Conservation (phyloP, 2,888 invertebrate genomes). For the Lissonota sp. region DNA sequence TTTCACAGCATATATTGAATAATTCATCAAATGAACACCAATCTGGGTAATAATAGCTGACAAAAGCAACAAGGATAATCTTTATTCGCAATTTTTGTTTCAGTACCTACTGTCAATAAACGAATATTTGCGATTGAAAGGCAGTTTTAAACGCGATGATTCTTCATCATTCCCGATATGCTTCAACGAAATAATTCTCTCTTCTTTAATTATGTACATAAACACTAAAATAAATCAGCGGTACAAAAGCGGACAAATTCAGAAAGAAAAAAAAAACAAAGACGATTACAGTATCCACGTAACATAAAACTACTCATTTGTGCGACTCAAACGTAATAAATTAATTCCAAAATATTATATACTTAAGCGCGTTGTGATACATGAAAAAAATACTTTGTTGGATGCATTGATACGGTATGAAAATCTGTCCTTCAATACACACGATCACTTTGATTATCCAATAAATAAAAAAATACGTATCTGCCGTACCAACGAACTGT, state of each 20-base stretch:
- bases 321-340: background rate
- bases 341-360: background rate
- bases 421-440: constrained; percentile 15
- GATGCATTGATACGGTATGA: constrained; percentile 18
- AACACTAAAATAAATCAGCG: constrained; percentile 12
- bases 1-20: constrained; percentile 34
- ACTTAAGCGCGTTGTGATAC: background rate
- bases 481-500: constrained; percentile 39
- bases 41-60: constrained; percentile 39
- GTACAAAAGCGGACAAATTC: constrained; percentile 3
- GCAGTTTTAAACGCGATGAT: constrained; percentile 65
- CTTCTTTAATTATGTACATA: constrained; percentile 26
- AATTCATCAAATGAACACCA: constrained; percentile 49
- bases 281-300: too few species aligned
- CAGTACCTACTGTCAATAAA: constrained; percentile 38
- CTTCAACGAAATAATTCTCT: constrained; percentile 23
- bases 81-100: constrained; percentile 13
- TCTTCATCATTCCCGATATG: constrained; percentile 33
- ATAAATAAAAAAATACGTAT: constrained; percentile 43
- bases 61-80: constrained; percentile 44
- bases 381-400: constrained; percentile 3
- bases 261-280: constrained; percentile 5
- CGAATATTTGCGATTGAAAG: constrained; percentile 50
- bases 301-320: background rate
- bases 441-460: constrained; percentile 35